These are phyloP conservation scores for Macroglossus sobrinus DNA, from an alignment of 2,113 vertebrate species.

Conservation along the genomic window DNA sequence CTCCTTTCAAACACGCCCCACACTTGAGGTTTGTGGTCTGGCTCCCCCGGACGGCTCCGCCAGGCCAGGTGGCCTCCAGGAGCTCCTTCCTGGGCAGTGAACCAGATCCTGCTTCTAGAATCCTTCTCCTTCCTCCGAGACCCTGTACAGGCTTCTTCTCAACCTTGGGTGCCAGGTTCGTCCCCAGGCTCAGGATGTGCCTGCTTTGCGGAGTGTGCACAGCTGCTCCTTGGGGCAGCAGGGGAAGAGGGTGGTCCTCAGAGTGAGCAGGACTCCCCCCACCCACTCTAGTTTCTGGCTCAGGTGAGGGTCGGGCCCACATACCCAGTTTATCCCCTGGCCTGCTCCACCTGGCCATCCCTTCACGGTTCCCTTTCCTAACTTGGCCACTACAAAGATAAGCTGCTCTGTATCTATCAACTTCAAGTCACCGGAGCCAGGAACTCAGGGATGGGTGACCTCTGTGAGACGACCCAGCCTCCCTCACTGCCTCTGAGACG, in stretches of 20 bases:
- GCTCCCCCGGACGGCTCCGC: fast-evolving
- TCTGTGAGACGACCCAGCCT: background rate
- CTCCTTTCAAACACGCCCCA: too few species aligned
- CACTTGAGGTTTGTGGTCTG: fast-evolving
- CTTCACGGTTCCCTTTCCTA: fast-evolving
- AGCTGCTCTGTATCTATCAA: background rate
- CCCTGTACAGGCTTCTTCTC: background rate
- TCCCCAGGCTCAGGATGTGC: fast-evolving
- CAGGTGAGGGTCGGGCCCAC: background rate
- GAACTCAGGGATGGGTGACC: background rate
- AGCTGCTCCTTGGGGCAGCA: background rate
- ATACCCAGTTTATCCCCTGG: fast-evolving
- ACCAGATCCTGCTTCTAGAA: too few species aligned
- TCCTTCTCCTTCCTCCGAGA: background rate
- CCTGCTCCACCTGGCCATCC: background rate
- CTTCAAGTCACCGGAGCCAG: background rate
- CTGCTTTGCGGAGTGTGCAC: background rate
- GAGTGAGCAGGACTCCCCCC: background rate
- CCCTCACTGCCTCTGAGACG: background rate
- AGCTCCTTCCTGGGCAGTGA: background rate
- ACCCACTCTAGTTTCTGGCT: background rate
- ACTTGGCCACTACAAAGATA: background rate
- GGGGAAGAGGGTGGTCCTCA: background rate
- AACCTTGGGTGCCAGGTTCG: fast-evolving
- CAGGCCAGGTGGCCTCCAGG: background rate